Base-by-base conservation (phyloP, 2,888 invertebrate species). In the Empis stercorea region DNA sequence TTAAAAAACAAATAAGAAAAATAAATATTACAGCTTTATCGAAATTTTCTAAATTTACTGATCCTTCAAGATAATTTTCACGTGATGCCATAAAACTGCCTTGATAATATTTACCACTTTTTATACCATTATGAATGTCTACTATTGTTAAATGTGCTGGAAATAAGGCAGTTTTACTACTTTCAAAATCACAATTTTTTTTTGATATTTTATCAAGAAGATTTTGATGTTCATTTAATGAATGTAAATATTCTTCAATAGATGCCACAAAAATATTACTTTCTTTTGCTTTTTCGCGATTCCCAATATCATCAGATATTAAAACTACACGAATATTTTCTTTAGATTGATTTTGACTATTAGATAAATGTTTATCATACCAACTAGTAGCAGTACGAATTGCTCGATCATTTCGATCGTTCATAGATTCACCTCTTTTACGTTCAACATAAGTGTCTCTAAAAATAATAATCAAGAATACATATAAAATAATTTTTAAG, bases 1-100 rank as follows among this genome's bases (percentile, higher is more conserved):
- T 48, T 40, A 51, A 48, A 46, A 49, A 17, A 47, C 40, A 45
- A 43, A 11, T 10, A 30, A 44, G 42, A 47, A 38, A 50, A 52
- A 44, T 46, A 39, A 48, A 48, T 16, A 49, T 74, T 72, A 91
- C 88, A 61, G 81, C 76, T 68, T 86, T 83, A 30, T 92, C 87
- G 62, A 77, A 78, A 13, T 80, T 79, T 59, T 85, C 87, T 2
- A 91, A 81, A 63, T 78, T 82, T 10, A 91, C 89, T 51, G 76
- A 80, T 10, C 92, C 97, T 69, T 99, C 97, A 13, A 95, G 72
- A 63, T 87, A 96, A 68, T 97, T 99, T 60, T 95, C 94, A 45
- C 89, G 75, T 1, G 92, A 93, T 0, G 93, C 87, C 60, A 80
- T 74, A 61, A 87, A 89, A 1, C 81, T 78, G 1, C 94, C 95